Base-by-base conservation (phyloP, 1,140 invertebrate genomes). In the Cyphomyrmex costatus region DNA sequence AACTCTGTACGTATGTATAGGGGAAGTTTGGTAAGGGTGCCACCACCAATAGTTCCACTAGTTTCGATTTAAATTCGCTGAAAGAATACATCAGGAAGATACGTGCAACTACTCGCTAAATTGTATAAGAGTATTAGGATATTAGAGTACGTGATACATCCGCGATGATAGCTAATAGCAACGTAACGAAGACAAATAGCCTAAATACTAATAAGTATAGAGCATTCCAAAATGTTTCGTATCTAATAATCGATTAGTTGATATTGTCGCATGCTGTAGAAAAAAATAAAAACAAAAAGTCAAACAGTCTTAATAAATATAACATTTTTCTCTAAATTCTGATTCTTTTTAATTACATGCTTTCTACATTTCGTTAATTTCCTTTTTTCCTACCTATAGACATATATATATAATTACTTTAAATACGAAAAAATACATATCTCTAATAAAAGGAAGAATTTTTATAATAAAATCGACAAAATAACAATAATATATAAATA, bases 41-140 rank as follows among this genome's bases (percentile, higher is more conserved):
- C 79, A 74, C 79, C 68, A 83, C 79, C 79, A 83, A 80, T 82
- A 58, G n/a, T 83, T 83, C 53, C 79, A 49, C 68, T n/a, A n/a
- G 74, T 36, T 74, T 83, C 53, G 21, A 42, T 74, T 73, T 19
- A 21, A 74, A 73, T 36, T 82, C 19, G 36, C 21, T 36, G 30
- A 46, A 51, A 73, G 79, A 60, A 73, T 49, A 19, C 33, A 33
- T 73, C 68, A 49, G 51, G 36, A 82, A 73, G 79, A 82, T 71
- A 73, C 79, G 66, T 82, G 68, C 79, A 73, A 36, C 51, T 56
- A 80, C 14, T 7, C 21, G 27, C 33, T 73, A 66, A 61, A 74
- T 27, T 74, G 53, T 73, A 74, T 60, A 66, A 36, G 79, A 73
- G 61, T 79, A 79, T 66, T 53, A 12, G 16, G 58, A 24, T 60